Base-by-base conservation (phyloP, 2,797 vertebrate species). In the Leuciscus waleckii region DNA sequence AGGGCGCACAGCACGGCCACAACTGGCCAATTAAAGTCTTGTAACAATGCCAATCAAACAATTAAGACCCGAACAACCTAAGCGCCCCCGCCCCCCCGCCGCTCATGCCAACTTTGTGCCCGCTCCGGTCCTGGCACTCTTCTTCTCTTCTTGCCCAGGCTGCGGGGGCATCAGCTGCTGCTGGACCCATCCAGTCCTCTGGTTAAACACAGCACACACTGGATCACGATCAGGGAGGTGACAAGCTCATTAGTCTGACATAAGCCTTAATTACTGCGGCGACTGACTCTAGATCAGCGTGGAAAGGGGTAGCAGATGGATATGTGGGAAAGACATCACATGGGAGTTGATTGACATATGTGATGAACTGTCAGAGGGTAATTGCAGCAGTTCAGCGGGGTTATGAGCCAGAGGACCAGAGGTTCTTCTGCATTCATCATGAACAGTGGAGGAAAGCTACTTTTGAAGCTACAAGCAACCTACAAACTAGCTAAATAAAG, bases 21-120 rank as follows among this genome's bases (percentile, higher is more conserved):
- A 88, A 84, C 83, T 86, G 92, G 90, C 91, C 92, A 92, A 92
- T 94, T 85, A 92, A 92, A 83, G 51, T 58, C 75, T 79, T 91
- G 90, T 93, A 93, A 93, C 92, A 91, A 89, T 92, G 91, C 93
- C 93, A 93, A 91, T 95, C 93, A 92, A 91, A 82, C 90, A 95
- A 94, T 94, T 93, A 93, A 92, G 89, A 91, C 90, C 91, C 90
- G 69, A 43, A 90, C 91, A 92, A 91, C 92, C 89, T 90, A 68
- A 74, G 88, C 89, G 81, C 89, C 90, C 89, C 46, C 89, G 91
- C 88, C 87, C 90, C 86, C 43, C 82, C 78, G 87, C 85, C 49
- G 19, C 26, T 74, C 41, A 76, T 92, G 92, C 90, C 87, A 89
- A 51, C 70, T 82, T 54, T 41, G 56, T 54, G 70, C 54, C 46